Conservation (phyloP, 2,888 invertebrate species). For the Automeris io region DNA sequence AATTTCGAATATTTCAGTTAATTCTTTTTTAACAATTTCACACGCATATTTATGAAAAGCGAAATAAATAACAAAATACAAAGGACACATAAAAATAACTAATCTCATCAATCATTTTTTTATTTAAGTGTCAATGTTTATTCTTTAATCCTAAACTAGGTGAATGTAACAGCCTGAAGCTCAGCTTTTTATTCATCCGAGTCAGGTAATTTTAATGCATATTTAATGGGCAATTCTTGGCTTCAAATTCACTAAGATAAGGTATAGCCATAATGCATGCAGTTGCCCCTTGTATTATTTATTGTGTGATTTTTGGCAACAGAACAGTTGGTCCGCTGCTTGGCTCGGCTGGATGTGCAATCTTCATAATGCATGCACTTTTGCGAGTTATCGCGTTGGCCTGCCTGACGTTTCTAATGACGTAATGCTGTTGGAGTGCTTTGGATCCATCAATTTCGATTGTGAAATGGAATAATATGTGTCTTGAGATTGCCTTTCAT, state of each 20-base stretch:
- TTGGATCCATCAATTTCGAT: slow-evolving; percentile 7
- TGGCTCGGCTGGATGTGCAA: slow-evolving; percentile 73
- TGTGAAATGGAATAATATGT: too few species aligned
- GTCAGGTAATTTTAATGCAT: slow-evolving; percentile 77
- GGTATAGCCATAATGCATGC: slow-evolving; percentile 74
- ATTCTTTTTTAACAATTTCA: too few species aligned
- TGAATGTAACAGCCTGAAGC: slow-evolving; percentile 28
- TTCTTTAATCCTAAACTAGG: slow-evolving; percentile 38
- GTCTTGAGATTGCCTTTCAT: too few species aligned
- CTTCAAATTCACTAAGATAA: slow-evolving; percentile 76
- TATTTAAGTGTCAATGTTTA: too few species aligned
- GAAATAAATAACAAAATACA: too few species aligned
- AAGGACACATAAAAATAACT: too few species aligned
- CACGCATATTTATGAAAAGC: too few species aligned
- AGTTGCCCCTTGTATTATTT: slow-evolving; percentile 69
- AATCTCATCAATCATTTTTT: too few species aligned
- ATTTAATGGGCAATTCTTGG: slow-evolving; percentile 76
- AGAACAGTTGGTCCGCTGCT: slow-evolving; percentile 54
- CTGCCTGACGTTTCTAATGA: slow-evolving; percentile 31
- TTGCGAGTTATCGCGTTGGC: slow-evolving; percentile 47
- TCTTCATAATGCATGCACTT: slow-evolving; percentile 76
- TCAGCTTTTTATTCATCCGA: slow-evolving; percentile 57
- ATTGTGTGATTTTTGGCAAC: slow-evolving; percentile 77
- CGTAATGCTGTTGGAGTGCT: slow-evolving; percentile 16
- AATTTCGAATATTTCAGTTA: too few species aligned